Evolutionary conservation across 2,113 vertebrate species (phyloP).

Genomic region (Tympanuchus pallidicinctus): DNA sequence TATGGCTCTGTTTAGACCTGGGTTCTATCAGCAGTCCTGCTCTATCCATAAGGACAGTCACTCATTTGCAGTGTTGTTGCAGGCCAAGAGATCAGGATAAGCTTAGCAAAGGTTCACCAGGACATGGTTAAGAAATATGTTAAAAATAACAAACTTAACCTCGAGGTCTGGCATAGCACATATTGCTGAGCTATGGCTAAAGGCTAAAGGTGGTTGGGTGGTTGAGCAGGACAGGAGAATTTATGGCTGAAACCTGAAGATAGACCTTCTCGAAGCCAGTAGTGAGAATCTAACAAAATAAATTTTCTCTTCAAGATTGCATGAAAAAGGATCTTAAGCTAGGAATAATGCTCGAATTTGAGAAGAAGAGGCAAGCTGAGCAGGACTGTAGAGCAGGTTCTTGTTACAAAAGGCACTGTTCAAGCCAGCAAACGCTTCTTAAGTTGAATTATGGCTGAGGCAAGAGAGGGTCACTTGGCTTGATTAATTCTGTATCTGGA

Average conservation of each 20-base stretch:
- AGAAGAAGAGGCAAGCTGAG: not conserved
- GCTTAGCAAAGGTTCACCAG: not conserved
- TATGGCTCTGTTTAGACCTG: not conserved
- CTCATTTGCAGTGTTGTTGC: not conserved
- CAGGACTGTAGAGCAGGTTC: not conserved
- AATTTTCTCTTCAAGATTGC: not conserved
- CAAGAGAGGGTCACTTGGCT: not conserved
- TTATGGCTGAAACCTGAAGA: not conserved
- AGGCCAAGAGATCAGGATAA: not conserved
- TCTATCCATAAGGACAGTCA: rapidly evolving
- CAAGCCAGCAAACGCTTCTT: not conserved
- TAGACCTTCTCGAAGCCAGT: not conserved
- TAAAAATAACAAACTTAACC: not conserved
- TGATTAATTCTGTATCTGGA: not conserved
- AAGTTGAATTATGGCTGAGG: not conserved
- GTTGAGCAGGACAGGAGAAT: not conserved
- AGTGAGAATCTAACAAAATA: not conserved
- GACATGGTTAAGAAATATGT: not conserved
- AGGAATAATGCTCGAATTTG: not conserved
- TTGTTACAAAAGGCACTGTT: not conserved
- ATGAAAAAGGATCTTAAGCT: not conserved
- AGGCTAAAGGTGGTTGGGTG: not conserved
- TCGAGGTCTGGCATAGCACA: not conserved
- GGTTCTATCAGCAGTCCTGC: not conserved
- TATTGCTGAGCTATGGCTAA: not conserved